These are phyloP conservation scores for Euplexia lucipara DNA, from an alignment of 2,888 invertebrate species.

Conservation along the genomic window DNA sequence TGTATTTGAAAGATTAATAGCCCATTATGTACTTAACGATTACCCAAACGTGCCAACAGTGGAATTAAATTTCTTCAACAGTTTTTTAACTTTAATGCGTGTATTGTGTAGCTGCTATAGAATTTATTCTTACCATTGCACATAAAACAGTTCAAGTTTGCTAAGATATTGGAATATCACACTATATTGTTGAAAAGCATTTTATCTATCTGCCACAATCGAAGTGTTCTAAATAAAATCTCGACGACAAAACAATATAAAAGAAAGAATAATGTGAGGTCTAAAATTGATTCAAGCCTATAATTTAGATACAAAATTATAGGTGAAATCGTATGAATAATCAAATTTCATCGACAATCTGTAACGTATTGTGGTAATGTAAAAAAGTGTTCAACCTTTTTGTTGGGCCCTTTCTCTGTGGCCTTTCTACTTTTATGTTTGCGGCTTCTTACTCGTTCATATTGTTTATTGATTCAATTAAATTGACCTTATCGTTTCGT, in stretches of 20 bases:
- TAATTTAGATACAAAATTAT: constrained; percentile 79
- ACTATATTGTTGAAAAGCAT: not conserved
- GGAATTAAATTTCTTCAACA: constrained; percentile 1
- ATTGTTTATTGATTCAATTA: constrained; percentile 57
- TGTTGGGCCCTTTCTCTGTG: constrained; percentile 78
- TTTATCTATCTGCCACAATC: constrained; percentile 16
- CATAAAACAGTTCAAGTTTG: not conserved
- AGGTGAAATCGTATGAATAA: constrained; percentile 80
- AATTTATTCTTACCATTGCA: not conserved
- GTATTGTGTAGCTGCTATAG: not conserved
- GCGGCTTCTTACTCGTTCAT: constrained; percentile 59
- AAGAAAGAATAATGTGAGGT: constrained; percentile 52
- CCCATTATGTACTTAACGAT: constrained; percentile 24
- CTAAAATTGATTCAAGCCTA: constrained; percentile 70
- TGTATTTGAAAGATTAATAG: constrained; percentile 33
- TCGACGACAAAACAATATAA: constrained; percentile 39
- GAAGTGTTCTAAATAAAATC: constrained; percentile 30
- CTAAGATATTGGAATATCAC: not conserved
- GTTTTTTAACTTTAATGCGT: constrained; percentile 4
- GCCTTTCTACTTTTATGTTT: constrained; percentile 79
- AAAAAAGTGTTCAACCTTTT: constrained; percentile 70
- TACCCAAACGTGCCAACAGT: constrained; percentile 17
- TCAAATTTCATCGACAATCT: constrained; percentile 73
- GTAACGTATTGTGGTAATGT: constrained; percentile 78
- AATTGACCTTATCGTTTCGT: constrained; percentile 26